Conservation (phyloP, 1,140 invertebrate species). For the Chironomus striatipennis region DNA sequence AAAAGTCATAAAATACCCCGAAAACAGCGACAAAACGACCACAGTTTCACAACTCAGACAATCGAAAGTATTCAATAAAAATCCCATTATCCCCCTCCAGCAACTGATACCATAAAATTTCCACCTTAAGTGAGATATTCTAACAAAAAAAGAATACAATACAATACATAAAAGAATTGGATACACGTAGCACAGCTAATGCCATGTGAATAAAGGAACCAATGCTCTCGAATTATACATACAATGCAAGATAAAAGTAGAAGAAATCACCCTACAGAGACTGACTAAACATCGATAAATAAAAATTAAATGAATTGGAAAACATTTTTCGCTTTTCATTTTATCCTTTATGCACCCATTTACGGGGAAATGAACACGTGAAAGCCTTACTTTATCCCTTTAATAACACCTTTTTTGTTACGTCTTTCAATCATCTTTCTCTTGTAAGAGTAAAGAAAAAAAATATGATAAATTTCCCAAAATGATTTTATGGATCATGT, state of each 20-base stretch:
- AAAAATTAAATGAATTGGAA: constrained; percentile 23
- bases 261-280: neutral
- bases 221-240: neutral
- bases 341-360: neutral
- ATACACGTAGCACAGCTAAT: too few relatives aligned
- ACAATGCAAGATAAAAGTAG: neutral
- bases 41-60: too few relatives aligned
- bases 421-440: constrained; percentile 17
- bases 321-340: constrained; percentile 4
- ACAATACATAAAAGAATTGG: too few relatives aligned
- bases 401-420: constrained; percentile 20
- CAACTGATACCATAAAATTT: too few relatives aligned
- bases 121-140: too few relatives aligned
- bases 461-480: constrained; percentile 20
- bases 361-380: too few relatives aligned
- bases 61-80: too few relatives aligned
- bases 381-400: constrained; percentile 4
- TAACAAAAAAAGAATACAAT: too few relatives aligned
- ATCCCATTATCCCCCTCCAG: too few relatives aligned
- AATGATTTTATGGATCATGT: constrained; percentile 3
- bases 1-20: too few relatives aligned
- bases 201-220: neutral
- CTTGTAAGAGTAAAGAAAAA: too few relatives aligned
- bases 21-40: too few relatives aligned
- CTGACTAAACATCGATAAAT: constrained; percentile 6